Base-by-base conservation (phyloP, 2,113 vertebrate species). In the Polypterus bichir region DNA sequence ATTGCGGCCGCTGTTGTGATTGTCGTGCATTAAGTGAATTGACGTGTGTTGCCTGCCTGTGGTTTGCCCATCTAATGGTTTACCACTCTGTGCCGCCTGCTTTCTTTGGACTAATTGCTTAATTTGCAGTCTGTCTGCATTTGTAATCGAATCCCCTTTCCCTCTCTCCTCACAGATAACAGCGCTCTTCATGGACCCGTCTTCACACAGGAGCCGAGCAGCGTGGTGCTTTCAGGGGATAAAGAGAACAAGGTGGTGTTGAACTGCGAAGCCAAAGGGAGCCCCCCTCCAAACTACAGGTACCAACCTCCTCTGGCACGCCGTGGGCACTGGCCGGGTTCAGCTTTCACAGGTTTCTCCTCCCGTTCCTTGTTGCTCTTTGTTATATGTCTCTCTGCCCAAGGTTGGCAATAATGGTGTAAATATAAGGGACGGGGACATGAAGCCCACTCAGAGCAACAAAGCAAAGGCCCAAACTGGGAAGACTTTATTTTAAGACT, bases 151-250 rank as follows among this genome's bases (percentile, higher is more conserved):
- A 70, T 27, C 59, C 10, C 57, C 10, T 64, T 65, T 72, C 62
- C 72, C 60, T 62, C 75, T 67, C 62, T 57, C 71, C 74, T 60
- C 67, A 0, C 85, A 97, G 92, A 84, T 61, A 87, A 89, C 71
- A 74, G 70, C 57, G 71, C 76, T 8, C 85, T 88, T 73, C 92
- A 91, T 6, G 91, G 90, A 62, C 96, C 91, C 0, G 70, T 85
- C 55, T 97, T 98, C 70, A 84, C 86, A 48, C 95, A 94, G 78
- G 93, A 98, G 73, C 96, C 96, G 4, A 86, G 84, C 74, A 90
- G 85, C 68, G 46, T 92, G 0, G 89, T 94, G 76, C 97, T 97
- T 73, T 91, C 96, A 5, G 68, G 94, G 80, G 91, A 92, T 74
- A 79, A 91, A 74, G 92, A 94, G 80, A 92, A 77, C 79, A 89